phyloP scores from a whole-genome alignment of 2,888 invertebrate genomes.

The Sepioteuthis lessoniana region DNA sequence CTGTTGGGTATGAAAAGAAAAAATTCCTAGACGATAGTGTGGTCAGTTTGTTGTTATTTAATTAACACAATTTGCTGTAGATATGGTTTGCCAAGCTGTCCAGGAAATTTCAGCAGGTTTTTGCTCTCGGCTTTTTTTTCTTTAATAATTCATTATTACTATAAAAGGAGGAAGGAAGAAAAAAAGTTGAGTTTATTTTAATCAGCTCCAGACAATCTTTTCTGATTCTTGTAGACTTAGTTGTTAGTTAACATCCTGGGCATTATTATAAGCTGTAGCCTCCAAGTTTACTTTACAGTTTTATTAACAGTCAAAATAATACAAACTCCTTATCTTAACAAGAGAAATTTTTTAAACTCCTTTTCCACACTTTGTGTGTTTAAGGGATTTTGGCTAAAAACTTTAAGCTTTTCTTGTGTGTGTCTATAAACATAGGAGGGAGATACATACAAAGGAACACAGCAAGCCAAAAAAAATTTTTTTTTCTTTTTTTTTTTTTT shows the following conservation, averaged over 20 bases:
- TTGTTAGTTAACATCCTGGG: constrained; percentile 25
- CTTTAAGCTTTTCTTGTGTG: neutral
- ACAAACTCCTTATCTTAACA: neutral
- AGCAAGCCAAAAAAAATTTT: neutral
- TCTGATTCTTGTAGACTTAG: constrained; percentile 33
- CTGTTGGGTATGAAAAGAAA: neutral
- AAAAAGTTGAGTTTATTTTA: constrained; percentile 2
- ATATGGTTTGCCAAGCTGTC: neutral
- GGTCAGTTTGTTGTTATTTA: neutral
- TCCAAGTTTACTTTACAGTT: neutral
- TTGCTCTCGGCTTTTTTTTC: neutral
- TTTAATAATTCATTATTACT: neutral
- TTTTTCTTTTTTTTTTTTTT: neutral
- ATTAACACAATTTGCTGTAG: neutral
- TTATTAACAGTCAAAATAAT: neutral
- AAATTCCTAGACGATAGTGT: neutral
- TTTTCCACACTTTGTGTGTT: neutral
- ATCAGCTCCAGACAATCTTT: constrained; percentile 33
- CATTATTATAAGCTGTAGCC: neutral
- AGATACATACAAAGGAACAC: constrained; percentile 7
- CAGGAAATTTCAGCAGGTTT: constrained; percentile 9
- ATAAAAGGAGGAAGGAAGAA: neutral
- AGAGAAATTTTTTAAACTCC: neutral
- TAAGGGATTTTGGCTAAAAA: neutral
- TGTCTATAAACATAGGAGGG: neutral